These are phyloP conservation scores for Platycheirus rosarum DNA, from an alignment of 2,888 invertebrate genomes.

Conservation along the genomic window DNA sequence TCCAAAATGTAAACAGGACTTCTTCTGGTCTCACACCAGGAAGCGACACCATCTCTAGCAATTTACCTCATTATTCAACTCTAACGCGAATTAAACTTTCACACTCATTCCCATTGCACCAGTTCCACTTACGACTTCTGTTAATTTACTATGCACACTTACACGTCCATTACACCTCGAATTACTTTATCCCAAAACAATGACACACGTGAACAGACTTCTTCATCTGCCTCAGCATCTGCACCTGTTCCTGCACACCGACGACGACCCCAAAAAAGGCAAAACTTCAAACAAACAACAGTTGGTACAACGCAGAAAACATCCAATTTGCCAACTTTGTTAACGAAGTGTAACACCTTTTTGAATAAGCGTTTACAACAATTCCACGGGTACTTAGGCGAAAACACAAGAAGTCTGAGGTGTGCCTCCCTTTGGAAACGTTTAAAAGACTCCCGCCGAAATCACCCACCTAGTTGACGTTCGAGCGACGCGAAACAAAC, in stretches of 20 bases:
- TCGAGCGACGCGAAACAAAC: constrained; percentile 28
- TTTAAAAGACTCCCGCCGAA: constrained; percentile 7
- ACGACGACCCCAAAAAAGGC: constrained; percentile 10
- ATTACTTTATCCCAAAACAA: constrained; percentile 27
- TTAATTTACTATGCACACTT: constrained; percentile 42
- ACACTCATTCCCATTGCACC: neutral
- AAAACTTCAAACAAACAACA: constrained; percentile 29
- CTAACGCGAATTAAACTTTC: neutral
- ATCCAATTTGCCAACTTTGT: constrained; percentile 30
- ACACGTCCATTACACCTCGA: constrained; percentile 55
- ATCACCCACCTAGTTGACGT: constrained; percentile 52
- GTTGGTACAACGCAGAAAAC: constrained; percentile 16
- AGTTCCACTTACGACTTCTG: neutral
- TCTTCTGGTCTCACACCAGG: too few species aligned
- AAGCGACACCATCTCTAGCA: too few species aligned
- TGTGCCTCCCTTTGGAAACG: constrained; percentile 50
- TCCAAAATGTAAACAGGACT: too few species aligned
- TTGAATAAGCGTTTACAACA: constrained; percentile 39
- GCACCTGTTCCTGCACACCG: constrained; percentile 48
- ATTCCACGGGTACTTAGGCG: constrained; percentile 50
- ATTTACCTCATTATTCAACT: neutral
- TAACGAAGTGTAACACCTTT: constrained; percentile 52
- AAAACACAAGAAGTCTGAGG: constrained; percentile 26
- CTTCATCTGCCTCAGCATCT: neutral
- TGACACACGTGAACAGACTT: constrained; percentile 13